These are phyloP conservation scores for Xenopus laevis DNA, from an alignment of 2,113 vertebrate species.

Conservation along the genomic window DNA sequence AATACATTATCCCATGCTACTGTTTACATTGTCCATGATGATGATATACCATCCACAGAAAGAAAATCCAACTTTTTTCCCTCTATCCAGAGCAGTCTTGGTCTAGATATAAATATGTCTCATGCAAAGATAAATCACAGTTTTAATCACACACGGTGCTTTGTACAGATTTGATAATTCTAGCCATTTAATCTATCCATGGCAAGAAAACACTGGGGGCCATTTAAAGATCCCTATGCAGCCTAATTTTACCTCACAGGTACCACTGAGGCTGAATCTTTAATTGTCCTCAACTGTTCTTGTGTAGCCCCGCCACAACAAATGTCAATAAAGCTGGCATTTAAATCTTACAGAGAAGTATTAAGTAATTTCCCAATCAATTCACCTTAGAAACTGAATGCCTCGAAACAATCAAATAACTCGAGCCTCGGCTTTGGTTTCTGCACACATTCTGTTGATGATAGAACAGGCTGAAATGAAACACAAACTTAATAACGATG, in stretches of 20 bases:
- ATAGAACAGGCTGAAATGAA: constrained; percentile 21
- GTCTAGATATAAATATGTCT: neutral
- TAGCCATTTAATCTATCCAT: constrained; percentile 1
- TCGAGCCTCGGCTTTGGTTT: constrained; percentile 14
- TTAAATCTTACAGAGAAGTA: constrained; percentile 32
- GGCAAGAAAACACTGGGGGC: neutral
- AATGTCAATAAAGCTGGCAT: constrained; percentile 25
- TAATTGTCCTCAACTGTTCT: constrained; percentile 31
- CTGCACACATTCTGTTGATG: constrained; percentile 9
- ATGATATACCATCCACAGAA: no score
- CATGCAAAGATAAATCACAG: neutral
- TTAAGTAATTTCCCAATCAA: constrained; percentile 42
- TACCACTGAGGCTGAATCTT: constrained; percentile 17
- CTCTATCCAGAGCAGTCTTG: neutral
- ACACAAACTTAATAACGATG: constrained; percentile 14
- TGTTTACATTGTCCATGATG: no score
- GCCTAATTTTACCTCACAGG: neutral
- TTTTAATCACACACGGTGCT: neutral
- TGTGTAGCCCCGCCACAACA: constrained; percentile 10
- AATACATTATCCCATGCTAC: no score
- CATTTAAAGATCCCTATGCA: constrained; percentile 5
- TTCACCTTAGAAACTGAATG: constrained; percentile 34
- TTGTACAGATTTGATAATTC: neutral
- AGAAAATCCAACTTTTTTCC: no score
- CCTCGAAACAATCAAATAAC: constrained; percentile 27